Conservation (phyloP, 2,888 invertebrate species). For the Melieria crassipennis region DNA sequence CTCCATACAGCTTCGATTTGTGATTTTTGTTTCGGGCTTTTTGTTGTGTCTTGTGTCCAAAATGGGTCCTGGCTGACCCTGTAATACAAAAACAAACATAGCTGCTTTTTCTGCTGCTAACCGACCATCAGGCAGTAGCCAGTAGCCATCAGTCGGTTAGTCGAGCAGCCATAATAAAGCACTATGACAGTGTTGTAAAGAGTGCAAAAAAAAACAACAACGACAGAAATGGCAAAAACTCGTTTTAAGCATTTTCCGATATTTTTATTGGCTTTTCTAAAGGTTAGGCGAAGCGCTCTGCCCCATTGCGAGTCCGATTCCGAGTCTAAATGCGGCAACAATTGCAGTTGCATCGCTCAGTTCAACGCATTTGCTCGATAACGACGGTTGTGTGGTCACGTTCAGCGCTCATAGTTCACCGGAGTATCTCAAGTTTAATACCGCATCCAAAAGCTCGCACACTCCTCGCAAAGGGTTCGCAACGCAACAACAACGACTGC, state of each 20-base stretch:
- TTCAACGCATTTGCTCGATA: constrained; percentile 61
- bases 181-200: too few species aligned
- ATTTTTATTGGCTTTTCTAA: constrained; percentile 16
- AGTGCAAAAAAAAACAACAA: neutral
- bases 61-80: constrained; percentile 29
- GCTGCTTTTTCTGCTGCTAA: too few species aligned
- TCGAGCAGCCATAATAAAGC: too few species aligned
- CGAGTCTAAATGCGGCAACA: constrained; percentile 47
- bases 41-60: constrained; percentile 15
- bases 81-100: constrained; percentile 17
- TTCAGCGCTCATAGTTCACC: constrained; percentile 19
- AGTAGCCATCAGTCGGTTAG: too few species aligned
- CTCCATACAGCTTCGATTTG: too few species aligned
- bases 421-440: too few species aligned
- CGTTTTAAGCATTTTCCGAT: constrained; percentile 43
- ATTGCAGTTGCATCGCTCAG: constrained; percentile 55
- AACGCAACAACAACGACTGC: too few species aligned
- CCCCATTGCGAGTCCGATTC: constrained; percentile 6
- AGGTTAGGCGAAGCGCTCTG: constrained; percentile 11
- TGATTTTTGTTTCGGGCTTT: neutral
- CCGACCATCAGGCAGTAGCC: too few species aligned
- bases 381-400: constrained; percentile 55
- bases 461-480: too few species aligned
- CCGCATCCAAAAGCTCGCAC: too few species aligned
- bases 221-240: constrained; percentile 31